Base-by-base conservation (phyloP, 2,888 invertebrate genomes). In the Unio pictorum region DNA sequence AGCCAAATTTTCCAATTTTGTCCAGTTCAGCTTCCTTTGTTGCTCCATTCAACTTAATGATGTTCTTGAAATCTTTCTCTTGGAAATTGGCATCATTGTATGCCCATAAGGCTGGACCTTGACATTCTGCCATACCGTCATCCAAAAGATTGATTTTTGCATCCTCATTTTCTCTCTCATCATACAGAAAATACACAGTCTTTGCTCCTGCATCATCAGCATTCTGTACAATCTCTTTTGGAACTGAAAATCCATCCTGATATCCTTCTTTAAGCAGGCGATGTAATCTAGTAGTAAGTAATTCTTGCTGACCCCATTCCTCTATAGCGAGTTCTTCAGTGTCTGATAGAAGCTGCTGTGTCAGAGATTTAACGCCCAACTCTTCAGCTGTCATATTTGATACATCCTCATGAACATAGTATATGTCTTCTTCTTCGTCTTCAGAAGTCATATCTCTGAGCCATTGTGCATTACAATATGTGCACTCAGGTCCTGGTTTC, bases 61-160 rank as follows among this genome's bases (percentile, higher is more conserved):
- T 87, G 75, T 87, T 87, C 30, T 79, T 73, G 59, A 88, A 86
- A 71, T 89, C 88, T 23, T 81, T 77, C 55, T 85, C 81, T 11
- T 86, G 79, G 71, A 89, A 89, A 23, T 69, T 68, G 5, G 84
- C 83, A 72, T 89, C 77, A 68, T 89, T 88, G 73, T 82, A 88
- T n/a, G 83, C 83, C 87, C 88, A 88, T 1, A 89, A 69, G 7
- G 88, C 86, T 18, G 87, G 86, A 11, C 88, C 89, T 71, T 89
- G 89, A 61, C 83, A 86, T 45, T 82, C 79, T 26, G 67, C 69
- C 84, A 89, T 83, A 15, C 81, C 82, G 58, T 84, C 81, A 67
- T 85, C 81, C 8, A 88, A 74, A 3, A 88, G 75, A 45, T 81
- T 45, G 15, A 45, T 45, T 45, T 45, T 45, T 45, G 45, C 45